These are phyloP conservation scores for Erinaceus europaeus DNA, from an alignment of 2,113 vertebrate genomes.

Conservation along the genomic window DNA sequence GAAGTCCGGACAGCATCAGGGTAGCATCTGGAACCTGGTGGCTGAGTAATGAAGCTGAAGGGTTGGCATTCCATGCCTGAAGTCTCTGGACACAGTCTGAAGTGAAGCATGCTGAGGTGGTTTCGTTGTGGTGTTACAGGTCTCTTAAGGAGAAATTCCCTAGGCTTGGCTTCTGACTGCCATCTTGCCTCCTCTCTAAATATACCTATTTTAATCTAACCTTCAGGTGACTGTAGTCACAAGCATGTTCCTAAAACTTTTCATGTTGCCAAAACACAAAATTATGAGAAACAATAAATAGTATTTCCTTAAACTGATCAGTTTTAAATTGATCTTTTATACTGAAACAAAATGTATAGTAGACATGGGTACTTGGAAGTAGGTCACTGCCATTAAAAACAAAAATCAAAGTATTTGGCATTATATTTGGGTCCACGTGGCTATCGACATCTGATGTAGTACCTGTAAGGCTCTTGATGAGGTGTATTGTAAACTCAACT, in stretches of 20 bases:
- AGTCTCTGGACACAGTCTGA: too few species aligned
- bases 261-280: neutral
- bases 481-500: neutral
- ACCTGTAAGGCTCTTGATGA: neutral
- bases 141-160: too few species aligned
- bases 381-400: neutral
- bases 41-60: too few species aligned
- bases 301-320: neutral
- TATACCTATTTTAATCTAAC: too few species aligned
- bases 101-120: too few species aligned
- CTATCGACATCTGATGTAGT: neutral
- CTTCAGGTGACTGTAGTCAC: neutral
- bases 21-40: too few species aligned
- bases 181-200: too few species aligned
- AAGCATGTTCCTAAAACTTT: neutral
- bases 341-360: neutral
- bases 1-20: too few species aligned
- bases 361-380: neutral
- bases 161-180: too few species aligned
- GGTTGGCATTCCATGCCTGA: too few species aligned
- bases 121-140: too few species aligned
- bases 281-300: neutral
- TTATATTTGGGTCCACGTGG: neutral
- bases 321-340: neutral
- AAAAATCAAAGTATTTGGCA: neutral